These are phyloP conservation scores for Scopus umbretta DNA, from an alignment of 2,113 vertebrate genomes.

Conservation along the genomic window DNA sequence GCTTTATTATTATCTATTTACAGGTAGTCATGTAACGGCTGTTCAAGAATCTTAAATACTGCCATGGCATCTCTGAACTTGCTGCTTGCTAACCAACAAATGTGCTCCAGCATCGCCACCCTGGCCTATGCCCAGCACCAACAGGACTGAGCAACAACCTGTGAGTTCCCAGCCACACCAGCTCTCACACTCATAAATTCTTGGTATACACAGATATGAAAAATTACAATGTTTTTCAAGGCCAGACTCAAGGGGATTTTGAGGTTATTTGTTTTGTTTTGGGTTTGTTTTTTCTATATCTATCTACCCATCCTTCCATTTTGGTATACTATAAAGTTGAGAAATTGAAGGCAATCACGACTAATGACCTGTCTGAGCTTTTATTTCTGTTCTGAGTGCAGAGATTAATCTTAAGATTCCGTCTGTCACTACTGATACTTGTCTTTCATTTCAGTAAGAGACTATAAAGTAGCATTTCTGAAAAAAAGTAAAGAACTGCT, in stretches of 20 bases:
- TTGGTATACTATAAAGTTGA: not conserved
- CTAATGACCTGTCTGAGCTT: not conserved
- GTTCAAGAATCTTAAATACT: not conserved
- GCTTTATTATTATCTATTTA: not conserved
- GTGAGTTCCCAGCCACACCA: not conserved
- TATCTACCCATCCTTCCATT: not conserved
- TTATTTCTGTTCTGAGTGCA: not conserved
- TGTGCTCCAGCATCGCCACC: rapidly evolving
- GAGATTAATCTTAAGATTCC: not conserved
- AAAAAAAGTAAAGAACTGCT: not conserved
- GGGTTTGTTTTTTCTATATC: not conserved
- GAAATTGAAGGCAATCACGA: not conserved
- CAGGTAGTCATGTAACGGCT: not conserved
- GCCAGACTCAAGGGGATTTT: not conserved
- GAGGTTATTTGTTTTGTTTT: not conserved
- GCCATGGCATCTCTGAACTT: not conserved
- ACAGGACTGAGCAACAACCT: rapidly evolving
- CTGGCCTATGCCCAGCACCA: rapidly evolving
- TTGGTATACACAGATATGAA: not conserved
- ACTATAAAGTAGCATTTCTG: not conserved
- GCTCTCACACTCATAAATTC: not conserved
- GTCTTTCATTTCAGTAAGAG: not conserved
- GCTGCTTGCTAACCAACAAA: not conserved
- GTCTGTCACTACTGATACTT: not conserved
- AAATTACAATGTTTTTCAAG: not conserved